A percentile compares a stretch with the other conserved stretches of the same genome.
phyloP scores from a whole-genome alignment of 92 coral and sea anemone species.

The Parazoanthus swiftii region DNA sequence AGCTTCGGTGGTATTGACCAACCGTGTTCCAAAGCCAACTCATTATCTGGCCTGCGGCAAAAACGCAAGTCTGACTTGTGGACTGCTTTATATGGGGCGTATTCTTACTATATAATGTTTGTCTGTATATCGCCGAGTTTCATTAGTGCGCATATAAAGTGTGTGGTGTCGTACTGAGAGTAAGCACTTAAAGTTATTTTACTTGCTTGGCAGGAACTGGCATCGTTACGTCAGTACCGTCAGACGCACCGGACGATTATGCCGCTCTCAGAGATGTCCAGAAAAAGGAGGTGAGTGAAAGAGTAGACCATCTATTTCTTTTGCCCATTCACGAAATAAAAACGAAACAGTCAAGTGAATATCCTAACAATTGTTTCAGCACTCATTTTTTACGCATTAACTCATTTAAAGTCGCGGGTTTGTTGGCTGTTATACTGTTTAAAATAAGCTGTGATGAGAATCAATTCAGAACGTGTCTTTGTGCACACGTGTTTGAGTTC shows the following conservation, averaged over 20 bases:
- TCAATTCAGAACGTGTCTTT: slow-evolving; percentile 18
- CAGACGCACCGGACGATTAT: slow-evolving; percentile 98
- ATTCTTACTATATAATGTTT: not conserved
- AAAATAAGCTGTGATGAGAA: slow-evolving; percentile 21
- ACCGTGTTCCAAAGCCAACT: no score
- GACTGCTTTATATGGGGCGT: not conserved
- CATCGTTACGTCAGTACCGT: slow-evolving; percentile 98
- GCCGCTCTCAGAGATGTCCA: slow-evolving; percentile 95
- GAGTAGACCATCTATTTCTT: not conserved
- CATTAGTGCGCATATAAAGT: no score
- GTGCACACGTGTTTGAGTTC: slow-evolving; percentile 15
- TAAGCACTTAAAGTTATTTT: not conserved
- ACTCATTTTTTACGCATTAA: no score
- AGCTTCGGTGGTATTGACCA: no score
- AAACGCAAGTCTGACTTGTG: no score
- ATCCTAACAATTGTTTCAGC: no score
- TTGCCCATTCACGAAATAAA: not conserved
- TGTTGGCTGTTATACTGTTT: no score
- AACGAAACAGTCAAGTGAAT: not conserved
- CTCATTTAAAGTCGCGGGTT: no score
- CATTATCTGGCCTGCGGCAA: not conserved
- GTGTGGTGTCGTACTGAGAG: not conserved
- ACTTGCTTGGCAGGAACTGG: slow-evolving; percentile 77
- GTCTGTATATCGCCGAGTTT: no score
- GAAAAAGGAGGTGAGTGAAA: slow-evolving; percentile 74